Evolutionary conservation across 2,888 invertebrate genomes (phyloP), one percentile per base, ranked within the genome.

Genomic region (Apodemia duryi): DNA sequence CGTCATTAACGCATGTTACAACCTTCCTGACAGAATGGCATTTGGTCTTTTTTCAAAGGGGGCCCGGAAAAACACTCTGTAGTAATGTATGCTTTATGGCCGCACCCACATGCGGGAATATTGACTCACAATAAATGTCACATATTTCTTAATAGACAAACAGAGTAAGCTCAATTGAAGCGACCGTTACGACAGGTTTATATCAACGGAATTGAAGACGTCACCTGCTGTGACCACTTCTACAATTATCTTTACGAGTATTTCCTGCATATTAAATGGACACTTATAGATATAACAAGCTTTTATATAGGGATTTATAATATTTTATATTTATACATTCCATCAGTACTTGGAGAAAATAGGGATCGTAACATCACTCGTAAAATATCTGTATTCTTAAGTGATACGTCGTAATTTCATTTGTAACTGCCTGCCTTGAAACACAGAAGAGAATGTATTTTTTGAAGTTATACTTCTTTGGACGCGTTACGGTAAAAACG

Each of bases 121-220:
- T 91, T 90, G 90, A 91, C 86, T 84, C 80, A 85, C 85, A 89
- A 91, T 90, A 89, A 87, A 88, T 77, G 85, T 85, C 88, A 88
- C 88, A 90, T 91, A 84, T 86, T 82, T 91, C 88, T 84, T 86
- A 85, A 89, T 90, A 86, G 80, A 86, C 78, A 79, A 76, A 73
- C 71, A 71, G 71, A 68, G 70, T 68, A 65, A 67, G 62, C 62
- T 70, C 74, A 74, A 74, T 74, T 74, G 73, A 68, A 67, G 67
- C 71, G 69, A 68, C 70, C 69, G 68, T 71, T 70, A 68, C 67
- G 67, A 69, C 72, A 73, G 71, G 69, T 71, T 71, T 67, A 64
- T 67, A 63, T 70, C 70, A 69, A 71, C 67, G 66, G 67, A 68
- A 68, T 60, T 65, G 67, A 57, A 54, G 28, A 65, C 65, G 67